Conservation (phyloP, 2,797 vertebrate species). For the Macroramphosus scolopax region DNA sequence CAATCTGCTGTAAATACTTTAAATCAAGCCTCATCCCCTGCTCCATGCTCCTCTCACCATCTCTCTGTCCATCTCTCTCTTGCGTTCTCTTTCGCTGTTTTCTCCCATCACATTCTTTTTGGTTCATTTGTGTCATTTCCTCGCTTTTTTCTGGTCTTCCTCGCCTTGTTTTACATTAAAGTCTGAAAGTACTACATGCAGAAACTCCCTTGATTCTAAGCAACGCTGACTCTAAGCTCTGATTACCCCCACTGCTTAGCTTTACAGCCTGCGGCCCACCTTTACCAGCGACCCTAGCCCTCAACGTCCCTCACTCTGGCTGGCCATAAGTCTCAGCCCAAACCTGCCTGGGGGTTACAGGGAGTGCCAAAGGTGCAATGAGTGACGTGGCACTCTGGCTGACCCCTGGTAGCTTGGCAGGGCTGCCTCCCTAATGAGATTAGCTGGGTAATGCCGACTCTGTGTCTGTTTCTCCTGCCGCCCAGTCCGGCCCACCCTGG, state of each 20-base stretch:
- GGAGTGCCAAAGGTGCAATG: conserved; percentile 79
- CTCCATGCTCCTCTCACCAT: conserved; percentile 16
- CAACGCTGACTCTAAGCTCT: conserved; percentile 12
- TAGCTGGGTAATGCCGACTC: conserved; percentile 82
- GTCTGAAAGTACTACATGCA: conserved; percentile 22
- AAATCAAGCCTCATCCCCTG: conserved; percentile 61
- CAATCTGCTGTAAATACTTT: conserved; percentile 77
- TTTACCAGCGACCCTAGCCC: conserved; percentile 29
- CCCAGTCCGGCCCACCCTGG: conserved; percentile 69
- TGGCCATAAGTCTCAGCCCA: conserved; percentile 53
- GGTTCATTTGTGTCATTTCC: conserved; percentile 27
- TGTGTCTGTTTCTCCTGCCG: conserved; percentile 79
- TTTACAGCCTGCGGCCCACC: conserved; percentile 11
- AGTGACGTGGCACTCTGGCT: conserved; percentile 85
- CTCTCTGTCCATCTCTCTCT: conserved; percentile 22
- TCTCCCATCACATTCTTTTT: conserved; percentile 28
- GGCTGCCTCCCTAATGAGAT: conserved; percentile 82
- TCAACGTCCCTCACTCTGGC: conserved; percentile 29
- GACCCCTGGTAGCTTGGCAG: conserved; percentile 80
- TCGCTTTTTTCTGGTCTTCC: conserved; percentile 20
- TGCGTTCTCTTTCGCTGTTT: conserved; percentile 10
- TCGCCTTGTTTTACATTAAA: conserved; percentile 4
- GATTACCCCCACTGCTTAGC: conserved; percentile 8
- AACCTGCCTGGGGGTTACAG: conserved; percentile 66
- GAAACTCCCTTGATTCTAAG: conserved; percentile 17